A percentile compares a stretch with the other conserved stretches of the same genome.
Evolutionary conservation across 2,888 invertebrate genomes (phyloP).

Genomic region (Choristoneura rosaceana): DNA sequence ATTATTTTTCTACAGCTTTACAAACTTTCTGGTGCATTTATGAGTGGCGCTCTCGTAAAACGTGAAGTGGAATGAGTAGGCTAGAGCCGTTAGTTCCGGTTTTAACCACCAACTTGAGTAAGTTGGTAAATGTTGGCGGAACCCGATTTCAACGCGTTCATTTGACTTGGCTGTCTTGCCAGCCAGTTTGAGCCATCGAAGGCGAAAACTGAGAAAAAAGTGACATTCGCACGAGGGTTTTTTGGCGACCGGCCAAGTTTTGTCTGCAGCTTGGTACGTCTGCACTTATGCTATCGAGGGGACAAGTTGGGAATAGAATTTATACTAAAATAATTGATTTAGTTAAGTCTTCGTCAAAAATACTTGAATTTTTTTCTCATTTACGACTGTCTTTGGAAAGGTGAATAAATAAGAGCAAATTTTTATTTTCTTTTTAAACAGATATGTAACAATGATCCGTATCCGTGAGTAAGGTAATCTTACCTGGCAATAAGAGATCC

Average conservation of each 20-base stretch:
- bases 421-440: too few relatives aligned
- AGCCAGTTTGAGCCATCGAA: conserved; percentile 54
- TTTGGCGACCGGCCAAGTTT: conserved; percentile 68
- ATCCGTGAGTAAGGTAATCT: too few relatives aligned
- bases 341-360: neutral
- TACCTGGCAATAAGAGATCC: too few relatives aligned
- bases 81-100: neutral
- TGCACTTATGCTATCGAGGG: neutral
- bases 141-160: conserved; percentile 17
- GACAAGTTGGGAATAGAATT: conserved; percentile 14
- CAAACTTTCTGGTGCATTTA: neutral
- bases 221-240: conserved; percentile 67
- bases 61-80: neutral
- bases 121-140: conserved; percentile 7
- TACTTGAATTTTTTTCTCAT: neutral
- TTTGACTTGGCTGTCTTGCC: conserved; percentile 18
- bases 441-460: too few relatives aligned
- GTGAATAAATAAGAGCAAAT: too few relatives aligned
- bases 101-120: neutral
- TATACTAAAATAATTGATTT: neutral
- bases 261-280: conserved; percentile 59
- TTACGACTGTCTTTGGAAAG: neutral
- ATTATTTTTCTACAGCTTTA: neutral
- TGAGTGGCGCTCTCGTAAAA: neutral
- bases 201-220: conserved; percentile 69